Conservation (phyloP, 2,797 vertebrate genomes). For the Gorsachius magnificus region DNA sequence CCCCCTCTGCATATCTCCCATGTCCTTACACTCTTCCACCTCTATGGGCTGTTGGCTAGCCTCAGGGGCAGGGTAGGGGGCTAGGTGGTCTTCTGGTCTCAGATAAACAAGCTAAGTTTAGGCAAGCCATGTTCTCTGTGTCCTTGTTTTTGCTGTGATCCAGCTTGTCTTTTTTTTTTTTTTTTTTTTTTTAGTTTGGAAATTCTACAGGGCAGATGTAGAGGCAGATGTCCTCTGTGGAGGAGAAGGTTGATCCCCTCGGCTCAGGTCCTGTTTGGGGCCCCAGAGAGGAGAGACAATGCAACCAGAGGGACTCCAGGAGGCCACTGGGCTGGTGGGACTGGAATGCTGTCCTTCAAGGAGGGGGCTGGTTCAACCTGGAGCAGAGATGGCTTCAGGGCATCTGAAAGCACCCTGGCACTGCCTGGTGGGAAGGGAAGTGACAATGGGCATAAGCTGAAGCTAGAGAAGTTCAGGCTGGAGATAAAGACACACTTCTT, state of each 20-base stretch:
- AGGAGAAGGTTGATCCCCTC: not conserved
- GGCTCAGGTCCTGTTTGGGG: not conserved
- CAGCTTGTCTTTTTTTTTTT: not conserved
- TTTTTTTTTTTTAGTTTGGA: not conserved
- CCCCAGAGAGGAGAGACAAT: not conserved
- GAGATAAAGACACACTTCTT: not conserved
- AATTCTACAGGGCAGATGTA: not conserved
- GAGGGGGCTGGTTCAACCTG: not conserved
- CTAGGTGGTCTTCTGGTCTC: not conserved
- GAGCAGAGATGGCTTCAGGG: not conserved
- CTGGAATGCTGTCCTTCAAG: not conserved
- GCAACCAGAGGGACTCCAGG: not conserved
- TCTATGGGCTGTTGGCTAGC: not conserved
- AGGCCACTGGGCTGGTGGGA: not conserved
- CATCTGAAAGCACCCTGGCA: not conserved
- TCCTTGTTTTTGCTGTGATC: not conserved
- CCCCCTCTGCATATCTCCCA: not conserved
- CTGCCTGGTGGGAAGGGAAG: not conserved
- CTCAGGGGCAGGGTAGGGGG: not conserved
- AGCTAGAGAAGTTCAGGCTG: not conserved
- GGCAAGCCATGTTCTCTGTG: not conserved
- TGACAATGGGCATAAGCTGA: not conserved
- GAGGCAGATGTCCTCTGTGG: too few relatives aligned
- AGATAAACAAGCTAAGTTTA: not conserved
- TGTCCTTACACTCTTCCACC: not conserved